Evolutionary conservation across 2,113 vertebrate species (phyloP), one percentile per base, ranked within the genome.

Genomic region (Myocastor coypus): DNA sequence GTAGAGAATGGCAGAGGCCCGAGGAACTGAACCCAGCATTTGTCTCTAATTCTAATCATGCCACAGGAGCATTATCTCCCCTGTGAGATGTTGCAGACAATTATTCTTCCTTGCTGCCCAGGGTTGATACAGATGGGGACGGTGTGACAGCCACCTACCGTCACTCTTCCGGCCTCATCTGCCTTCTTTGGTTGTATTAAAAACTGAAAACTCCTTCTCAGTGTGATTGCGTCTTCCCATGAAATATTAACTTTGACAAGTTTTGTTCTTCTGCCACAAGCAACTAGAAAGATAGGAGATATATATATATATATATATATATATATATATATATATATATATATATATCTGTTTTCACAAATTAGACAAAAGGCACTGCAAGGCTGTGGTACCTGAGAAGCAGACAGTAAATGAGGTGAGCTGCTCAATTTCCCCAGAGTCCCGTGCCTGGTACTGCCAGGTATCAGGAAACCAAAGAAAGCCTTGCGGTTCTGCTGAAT

Each of bases 231-330:
- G 68, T 73, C 24, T 86, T 13, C 17, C 17, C 24, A 8, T 59
- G 28, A 69, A 91, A 10, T 28, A 78, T 78, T 22, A 68, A 55
- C 20, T 61, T 89, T 63, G 40, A 69, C 2, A 86, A 52, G 20
- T 32, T 57, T 87, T 92, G 46, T 69, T 96, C 13, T 94, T 94
- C 17, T 59, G 13, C 16, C 13, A 57, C 26, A 71, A 94, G 55
- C 28, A 80, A 6, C 26, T 73, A 55, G 52, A 75, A 89, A 55
- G 16, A 28, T 61, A n/a, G n/a, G n/a, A n/a, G n/a, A 46, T 34
- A 42, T 59, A 68, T 73, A 34, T 71, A 78, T 2, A 87, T n/a
- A 46, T 34, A 42, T 59, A 68, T 73, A 34, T 71, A 78, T 2
- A 87, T n/a, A 46, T 34, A 42, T 59, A 68, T 73, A 34, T 71